phyloP scores from a whole-genome alignment of 2,888 invertebrate species.

The Nyleta sp. region DNA sequence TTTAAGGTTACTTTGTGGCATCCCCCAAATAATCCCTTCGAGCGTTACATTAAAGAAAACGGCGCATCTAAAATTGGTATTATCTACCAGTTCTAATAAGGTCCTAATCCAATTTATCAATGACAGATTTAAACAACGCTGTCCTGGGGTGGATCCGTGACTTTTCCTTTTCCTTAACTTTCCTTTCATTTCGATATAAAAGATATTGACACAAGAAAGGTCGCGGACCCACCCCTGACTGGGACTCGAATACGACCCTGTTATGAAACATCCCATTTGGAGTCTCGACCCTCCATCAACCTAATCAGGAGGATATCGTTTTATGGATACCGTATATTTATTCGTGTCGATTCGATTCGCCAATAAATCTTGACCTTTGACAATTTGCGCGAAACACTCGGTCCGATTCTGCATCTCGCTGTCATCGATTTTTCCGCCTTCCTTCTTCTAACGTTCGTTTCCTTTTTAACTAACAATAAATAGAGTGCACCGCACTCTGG shows the following conservation, averaged over 20 bases:
- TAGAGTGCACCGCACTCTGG: constrained; percentile 20
- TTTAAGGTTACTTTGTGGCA: too few relatives aligned
- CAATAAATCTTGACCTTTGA: constrained; percentile 14
- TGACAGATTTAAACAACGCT: too few relatives aligned
- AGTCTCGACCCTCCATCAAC: background rate
- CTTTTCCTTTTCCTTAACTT: too few relatives aligned
- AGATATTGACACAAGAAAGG: background rate
- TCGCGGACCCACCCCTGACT: background rate
- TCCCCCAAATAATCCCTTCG: too few relatives aligned
- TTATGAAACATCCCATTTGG: background rate
- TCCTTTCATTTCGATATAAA: background rate
- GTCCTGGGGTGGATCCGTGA: too few relatives aligned
- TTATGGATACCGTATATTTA: background rate
- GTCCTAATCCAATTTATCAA: too few relatives aligned
- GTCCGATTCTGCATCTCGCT: background rate
- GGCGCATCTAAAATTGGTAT: too few relatives aligned
- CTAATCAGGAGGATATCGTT: background rate
- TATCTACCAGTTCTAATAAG: too few relatives aligned
- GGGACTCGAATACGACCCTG: background rate
- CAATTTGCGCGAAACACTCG: constrained; percentile 17
- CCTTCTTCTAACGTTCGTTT: constrained; percentile 6
- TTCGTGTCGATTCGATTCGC: constrained; percentile 7
- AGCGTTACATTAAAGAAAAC: too few relatives aligned
- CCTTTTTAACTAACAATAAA: constrained; percentile 34
- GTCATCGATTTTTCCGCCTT: background rate